Evolutionary conservation across 2,797 vertebrate species (phyloP), one percentile per base, ranked within the genome.

Genomic region (Neomorphus geoffroyi): DNA sequence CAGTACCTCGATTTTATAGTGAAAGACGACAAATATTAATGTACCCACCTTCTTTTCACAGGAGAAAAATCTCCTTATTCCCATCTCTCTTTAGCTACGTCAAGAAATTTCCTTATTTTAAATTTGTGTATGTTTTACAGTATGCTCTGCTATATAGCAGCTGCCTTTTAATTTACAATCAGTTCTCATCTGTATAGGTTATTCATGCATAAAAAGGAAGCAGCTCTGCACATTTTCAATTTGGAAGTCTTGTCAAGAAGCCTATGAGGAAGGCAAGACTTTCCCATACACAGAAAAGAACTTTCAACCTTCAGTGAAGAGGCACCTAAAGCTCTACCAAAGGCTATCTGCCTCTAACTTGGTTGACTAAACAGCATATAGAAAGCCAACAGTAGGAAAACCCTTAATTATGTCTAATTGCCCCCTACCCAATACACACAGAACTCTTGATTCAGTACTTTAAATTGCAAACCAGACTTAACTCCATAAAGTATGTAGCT

Each of bases 381-480:
- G 78, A 91, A 95, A 92, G 50, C 62, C 75, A 74, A 74, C 54
- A 79, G 71, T 3, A 77, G 57, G 41, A n/a, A 90, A 88, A 91
- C 19, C 18, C 60, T 56, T 58, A 51, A 74, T 88, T 89, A 84
- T 7, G 13, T 45, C 62, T 85, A 87, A 93, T 28, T 92, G 86
- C 27, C 10, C 33, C 65, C 69, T 41, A 80, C 21, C 23, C 27
- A 64, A 93, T 92, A 88, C 5, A 83, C 7, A 90, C 12, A 71
- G 11, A 94, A 87, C 46, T 62, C 80, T 81, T 46, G 80, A 27
- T 26, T 72, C 57, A 69, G 30, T 26, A 13, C 35, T 75, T 94
- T 45, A 78, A 70, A 90, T 6, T 45, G 18, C 54, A 65, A 61
- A 64, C 84, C 12, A 35, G 26, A 67, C 48, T 65, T 50, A 64